Evolutionary conservation across 2,888 invertebrate genomes (phyloP), one percentile per base, ranked within the genome.

Genomic region (Diplazon laetatorius): DNA sequence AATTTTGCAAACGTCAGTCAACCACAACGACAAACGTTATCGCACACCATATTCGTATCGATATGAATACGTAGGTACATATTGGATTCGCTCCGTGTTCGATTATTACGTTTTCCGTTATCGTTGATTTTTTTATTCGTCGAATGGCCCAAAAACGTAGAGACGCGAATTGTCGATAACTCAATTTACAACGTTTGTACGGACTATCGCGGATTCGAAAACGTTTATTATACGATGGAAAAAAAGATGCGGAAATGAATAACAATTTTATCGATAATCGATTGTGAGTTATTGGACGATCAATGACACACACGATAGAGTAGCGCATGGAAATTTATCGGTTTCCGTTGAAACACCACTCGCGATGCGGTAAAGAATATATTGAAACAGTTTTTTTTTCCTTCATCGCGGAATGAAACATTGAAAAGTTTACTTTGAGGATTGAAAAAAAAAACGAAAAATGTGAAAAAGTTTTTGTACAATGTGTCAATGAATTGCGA

Each of bases 291-390:
- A 63, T 55, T 22, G 4, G 22, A 57, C 35, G 46, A 57, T 14
- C 12, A n/a, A 48, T 37, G 25, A 0, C 62, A 55, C 30, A 30
- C n/a, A n/a, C n/a, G n/a, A n/a, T n/a, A 44, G 25, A n/a, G 44
- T 42, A 60, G n/a, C 37, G 18, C 55, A 57, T 62, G 35, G 62
- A 63, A 63, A 55, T 20, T 63, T 63, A 71, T 71, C 22, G 46
- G 44, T 16, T 30, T n/a, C 30, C 14, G 16, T 30, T 57, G 16
- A 22, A 39, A 50, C n/a, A 3, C 39, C 20, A 37, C 0, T 44
- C 12, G 25, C n/a, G 30, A 5, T n/a, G n/a, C 30, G 30, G 6
- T 30, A 63, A 63, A 35, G 14, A 9, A n/a, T n/a, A 37, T 48
- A 66, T 50, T 25, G 39, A 22, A 25, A 37, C 25, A 22, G 14